Base-by-base conservation (phyloP, 2,888 invertebrate genomes). In the Caenorhabditis macrosperma region DNA sequence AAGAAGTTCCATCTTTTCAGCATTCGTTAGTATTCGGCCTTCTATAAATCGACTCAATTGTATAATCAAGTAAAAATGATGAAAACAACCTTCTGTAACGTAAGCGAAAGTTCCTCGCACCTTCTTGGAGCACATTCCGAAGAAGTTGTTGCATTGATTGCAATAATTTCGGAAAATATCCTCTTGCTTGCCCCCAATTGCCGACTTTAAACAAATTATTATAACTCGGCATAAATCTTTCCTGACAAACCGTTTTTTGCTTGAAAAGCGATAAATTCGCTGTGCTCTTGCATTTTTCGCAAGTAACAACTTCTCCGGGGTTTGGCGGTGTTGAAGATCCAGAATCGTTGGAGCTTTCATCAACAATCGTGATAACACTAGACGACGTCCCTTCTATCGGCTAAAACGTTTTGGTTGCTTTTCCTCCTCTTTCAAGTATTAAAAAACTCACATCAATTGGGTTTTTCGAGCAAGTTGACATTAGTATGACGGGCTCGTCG, bases 71-170 rank as follows among this genome's bases (percentile, higher is more conserved):
- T 20, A 35, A 52, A 52, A 12, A 44, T 17, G n/a, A 44, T 17
- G n/a, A 61, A 30, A 35, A 64, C 9, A 38, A 71, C 71, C 71
- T 48, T 72, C 57, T 7, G 54, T 72, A 12, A 57, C 48, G 24
- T 22, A 55, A 0, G 26, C 5, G n/a, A 28, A 64, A 0, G n/a
- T n/a, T 38, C 57, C 54, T 10, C 63, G 35, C 7, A 64, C 50
- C 35, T 72, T 72, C 17, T 55, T 72, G 26, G 46, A 72, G 28
- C 54, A 72, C 26, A 72, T 20, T 63, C 71, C 71, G 38, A 63
- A 72, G 33, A 52, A 54, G 1, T 24, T 0, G 5, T 55, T 20
- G 17, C 71, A 72, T 0, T 3, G 24, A 10, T 26, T 24, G n/a
- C 71, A 72, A 9, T 26, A 63, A 24, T 60, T 54, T 24, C 33